These are phyloP conservation scores for Hemitrygon akajei DNA, from an alignment of 2,797 vertebrate genomes.

Conservation along the genomic window DNA sequence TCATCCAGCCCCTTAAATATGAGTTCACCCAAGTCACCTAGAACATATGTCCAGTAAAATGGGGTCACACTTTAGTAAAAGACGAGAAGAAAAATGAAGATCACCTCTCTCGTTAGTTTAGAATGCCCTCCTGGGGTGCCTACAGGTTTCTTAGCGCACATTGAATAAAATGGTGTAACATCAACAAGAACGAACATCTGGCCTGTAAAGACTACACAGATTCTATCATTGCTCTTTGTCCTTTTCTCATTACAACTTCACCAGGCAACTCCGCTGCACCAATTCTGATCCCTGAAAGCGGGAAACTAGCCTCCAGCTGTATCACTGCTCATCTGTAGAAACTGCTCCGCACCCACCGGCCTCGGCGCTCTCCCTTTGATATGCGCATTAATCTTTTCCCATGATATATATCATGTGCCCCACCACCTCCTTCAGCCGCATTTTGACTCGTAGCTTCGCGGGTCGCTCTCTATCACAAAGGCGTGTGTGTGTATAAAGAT, in stretches of 20 bases:
- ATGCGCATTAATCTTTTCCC: no score
- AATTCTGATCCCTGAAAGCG: not conserved
- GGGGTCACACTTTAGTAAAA: not conserved
- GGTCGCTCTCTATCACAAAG: no score
- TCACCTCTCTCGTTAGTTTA: not conserved
- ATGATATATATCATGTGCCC: no score
- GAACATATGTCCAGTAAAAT: not conserved
- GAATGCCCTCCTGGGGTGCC: not conserved
- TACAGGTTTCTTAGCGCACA: not conserved
- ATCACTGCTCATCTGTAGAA: rapidly evolving
- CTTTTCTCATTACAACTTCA: not conserved
- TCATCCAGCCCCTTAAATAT: not conserved
- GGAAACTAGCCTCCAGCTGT: not conserved
- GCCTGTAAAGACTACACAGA: not conserved
- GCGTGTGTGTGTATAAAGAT: no score
- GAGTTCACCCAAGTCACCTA: not conserved
- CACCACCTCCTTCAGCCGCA: no score
- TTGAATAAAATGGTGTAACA: not conserved
- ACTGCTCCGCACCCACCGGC: not conserved
- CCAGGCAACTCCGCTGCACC: not conserved
- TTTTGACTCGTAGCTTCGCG: no score
- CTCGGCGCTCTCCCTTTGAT: no score
- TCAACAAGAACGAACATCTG: not conserved
- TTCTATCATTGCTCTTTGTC: not conserved
- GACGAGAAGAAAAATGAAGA: not conserved